Conservation (phyloP, 2,113 vertebrate genomes). For the Sceloporus tristichus region DNA sequence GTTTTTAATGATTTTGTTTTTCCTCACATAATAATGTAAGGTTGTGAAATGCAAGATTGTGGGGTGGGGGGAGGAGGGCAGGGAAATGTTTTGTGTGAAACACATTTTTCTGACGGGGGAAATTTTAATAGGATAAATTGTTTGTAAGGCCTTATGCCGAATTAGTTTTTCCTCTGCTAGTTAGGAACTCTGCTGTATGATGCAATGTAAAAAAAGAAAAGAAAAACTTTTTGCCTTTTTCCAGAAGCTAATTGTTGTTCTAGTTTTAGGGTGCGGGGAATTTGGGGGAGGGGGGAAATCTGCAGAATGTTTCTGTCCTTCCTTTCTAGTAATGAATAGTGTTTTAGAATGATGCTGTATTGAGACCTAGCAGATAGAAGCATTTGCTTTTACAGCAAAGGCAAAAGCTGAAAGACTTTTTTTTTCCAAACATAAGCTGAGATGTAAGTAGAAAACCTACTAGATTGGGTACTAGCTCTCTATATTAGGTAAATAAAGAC, state of each 20-base stretch:
- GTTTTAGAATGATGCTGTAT: constrained; percentile 87
- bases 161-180: constrained; percentile 85
- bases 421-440: constrained; percentile 79
- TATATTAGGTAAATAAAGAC: constrained; percentile 88
- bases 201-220: constrained; percentile 81
- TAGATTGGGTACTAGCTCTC: constrained; percentile 88
- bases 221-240: constrained; percentile 87
- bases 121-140: constrained; percentile 90
- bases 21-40: constrained; percentile 85
- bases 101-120: constrained; percentile 86
- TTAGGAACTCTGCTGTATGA: constrained; percentile 90
- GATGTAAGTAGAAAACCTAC: constrained; percentile 78
- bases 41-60: constrained; percentile 82
- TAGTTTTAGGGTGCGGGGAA: constrained; percentile 83
- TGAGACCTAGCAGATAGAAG: constrained; percentile 83
- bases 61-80: constrained; percentile 14
- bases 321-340: constrained; percentile 86
- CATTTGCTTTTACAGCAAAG: constrained; percentile 82
- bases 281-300: constrained; percentile 81
- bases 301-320: constrained; percentile 84
- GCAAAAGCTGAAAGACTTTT: constrained; percentile 84
- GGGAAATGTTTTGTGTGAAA: constrained; percentile 88
- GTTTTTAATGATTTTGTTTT: constrained; percentile 85
- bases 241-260: constrained; percentile 86
- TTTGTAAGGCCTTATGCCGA: constrained; percentile 87